Percentiles rank a stretch among this genome's conserved stretches.
These are phyloP conservation scores for Lordiphosa fenestrarum DNA, from an alignment of 2,888 invertebrate genomes.

Conservation along the genomic window DNA sequence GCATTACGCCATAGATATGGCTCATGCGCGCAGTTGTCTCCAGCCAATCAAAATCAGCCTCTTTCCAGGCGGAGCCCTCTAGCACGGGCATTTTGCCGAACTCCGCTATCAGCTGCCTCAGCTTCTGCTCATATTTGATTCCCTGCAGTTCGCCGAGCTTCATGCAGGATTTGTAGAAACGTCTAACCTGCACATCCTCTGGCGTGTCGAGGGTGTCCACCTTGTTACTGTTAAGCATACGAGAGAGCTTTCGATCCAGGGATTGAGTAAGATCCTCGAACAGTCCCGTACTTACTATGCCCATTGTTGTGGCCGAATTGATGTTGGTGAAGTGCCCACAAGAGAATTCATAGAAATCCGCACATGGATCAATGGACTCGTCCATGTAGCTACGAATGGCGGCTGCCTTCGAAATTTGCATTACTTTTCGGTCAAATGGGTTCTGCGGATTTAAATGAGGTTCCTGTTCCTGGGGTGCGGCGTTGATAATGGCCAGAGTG, in stretches of 20 bases:
- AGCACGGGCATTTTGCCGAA: constrained; percentile 75
- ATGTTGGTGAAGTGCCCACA: constrained; percentile 72
- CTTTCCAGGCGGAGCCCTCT: constrained; percentile 58
- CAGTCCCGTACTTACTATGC: constrained; percentile 60
- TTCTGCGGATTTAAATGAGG: constrained; percentile 1
- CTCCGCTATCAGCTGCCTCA: constrained; percentile 54
- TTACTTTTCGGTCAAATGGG: constrained; percentile 8
- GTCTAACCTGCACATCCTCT: constrained; percentile 69
- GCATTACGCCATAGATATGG: constrained; percentile 49
- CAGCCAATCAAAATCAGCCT: constrained; percentile 71
- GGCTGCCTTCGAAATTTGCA: constrained; percentile 60
- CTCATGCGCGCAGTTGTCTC: constrained; percentile 53
- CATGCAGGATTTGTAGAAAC: constrained; percentile 74
- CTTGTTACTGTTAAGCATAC: constrained; percentile 35
- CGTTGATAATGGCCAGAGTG: not conserved
- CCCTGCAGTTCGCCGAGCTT: constrained; percentile 22
- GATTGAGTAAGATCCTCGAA: constrained; percentile 63
- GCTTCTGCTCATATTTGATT: constrained; percentile 28
- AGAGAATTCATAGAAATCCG: constrained; percentile 75
- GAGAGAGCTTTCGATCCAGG: constrained; percentile 57
- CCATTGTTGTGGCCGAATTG: constrained; percentile 53
- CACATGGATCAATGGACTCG: constrained; percentile 65
- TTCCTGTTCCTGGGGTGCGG: not conserved
- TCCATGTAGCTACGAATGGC: constrained; percentile 71
- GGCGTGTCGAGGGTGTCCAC: constrained; percentile 38